Evolutionary conservation across 1,140 invertebrate genomes (phyloP).

Genomic region (Luehdorfia chinensis): DNA sequence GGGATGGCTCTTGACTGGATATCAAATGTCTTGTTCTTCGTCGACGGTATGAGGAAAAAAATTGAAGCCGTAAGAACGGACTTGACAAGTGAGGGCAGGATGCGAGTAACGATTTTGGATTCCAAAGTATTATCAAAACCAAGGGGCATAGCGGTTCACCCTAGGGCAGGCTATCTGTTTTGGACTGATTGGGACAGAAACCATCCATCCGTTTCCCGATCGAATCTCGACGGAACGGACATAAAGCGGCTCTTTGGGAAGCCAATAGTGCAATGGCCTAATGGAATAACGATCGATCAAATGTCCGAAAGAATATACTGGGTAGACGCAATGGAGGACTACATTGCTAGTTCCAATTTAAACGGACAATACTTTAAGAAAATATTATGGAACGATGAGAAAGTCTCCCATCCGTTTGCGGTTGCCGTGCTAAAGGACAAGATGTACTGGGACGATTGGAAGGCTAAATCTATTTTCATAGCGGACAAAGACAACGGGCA

Average conservation of each 20-base stretch:
- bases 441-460: conserved; percentile 97
- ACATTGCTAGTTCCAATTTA: conserved; percentile 90
- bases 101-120: conserved; percentile 88
- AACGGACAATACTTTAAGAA: conserved; percentile 88
- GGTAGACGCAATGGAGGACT: conserved; percentile 91
- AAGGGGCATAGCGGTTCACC: conserved; percentile 92
- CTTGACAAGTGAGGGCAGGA: conserved; percentile 81
- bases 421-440: conserved; percentile 90
- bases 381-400: conserved; percentile 81
- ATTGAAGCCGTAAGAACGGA: conserved; percentile 90
- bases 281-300: conserved; percentile 91
- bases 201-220: conserved; percentile 87
- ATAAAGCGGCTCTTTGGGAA: conserved; percentile 83
- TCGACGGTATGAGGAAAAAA: conserved; percentile 86
- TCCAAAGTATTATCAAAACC: conserved; percentile 86
- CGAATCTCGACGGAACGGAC: conserved; percentile 90
- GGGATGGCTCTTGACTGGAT: conserved; percentile 97
- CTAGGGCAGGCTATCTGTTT: conserved; percentile 89
- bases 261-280: conserved; percentile 88
- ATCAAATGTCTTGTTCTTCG: conserved; percentile 94
- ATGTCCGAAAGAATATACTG: conserved; percentile 90
- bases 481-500: conserved; percentile 87
- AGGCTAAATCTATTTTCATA: conserved; percentile 85
- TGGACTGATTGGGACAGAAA: conserved; percentile 95
- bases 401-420: conserved; percentile 89